Conservation (phyloP, 2,113 vertebrate genomes). For the Pleuronectes platessa region DNA sequence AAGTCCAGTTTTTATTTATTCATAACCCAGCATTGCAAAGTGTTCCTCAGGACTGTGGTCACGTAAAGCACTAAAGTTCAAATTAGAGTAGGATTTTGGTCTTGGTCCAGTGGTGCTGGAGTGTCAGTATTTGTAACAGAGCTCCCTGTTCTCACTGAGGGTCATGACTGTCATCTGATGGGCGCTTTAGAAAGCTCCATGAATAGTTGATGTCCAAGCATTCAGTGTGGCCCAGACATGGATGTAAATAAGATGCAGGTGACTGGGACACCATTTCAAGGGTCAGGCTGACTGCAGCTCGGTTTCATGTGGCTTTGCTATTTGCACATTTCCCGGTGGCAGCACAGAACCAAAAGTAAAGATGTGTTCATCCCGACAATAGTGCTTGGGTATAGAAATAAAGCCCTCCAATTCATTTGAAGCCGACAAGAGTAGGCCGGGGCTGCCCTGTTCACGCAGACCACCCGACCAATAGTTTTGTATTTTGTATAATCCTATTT, state of each 20-base stretch:
- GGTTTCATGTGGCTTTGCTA: slow-evolving; percentile 30
- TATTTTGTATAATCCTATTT: no score
- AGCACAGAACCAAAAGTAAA: not conserved
- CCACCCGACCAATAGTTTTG: no score
- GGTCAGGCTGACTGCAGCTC: slow-evolving; percentile 60
- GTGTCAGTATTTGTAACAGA: slow-evolving; percentile 27
- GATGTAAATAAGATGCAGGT: slow-evolving; percentile 74
- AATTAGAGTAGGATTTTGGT: slow-evolving; percentile 29
- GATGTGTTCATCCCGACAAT: not conserved
- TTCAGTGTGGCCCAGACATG: slow-evolving; percentile 55
- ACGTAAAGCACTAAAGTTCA: not conserved
- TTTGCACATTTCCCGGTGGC: slow-evolving; percentile 7
- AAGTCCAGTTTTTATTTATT: slow-evolving; percentile 43
- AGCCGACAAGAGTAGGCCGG: not conserved
- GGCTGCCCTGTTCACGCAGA: no score
- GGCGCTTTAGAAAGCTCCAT: slow-evolving; percentile 66
- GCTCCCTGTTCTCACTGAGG: slow-evolving; percentile 42
- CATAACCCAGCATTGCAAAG: slow-evolving; percentile 9
- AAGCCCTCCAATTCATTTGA: not conserved
- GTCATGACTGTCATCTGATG: slow-evolving; percentile 44
- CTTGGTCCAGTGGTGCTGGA: not conserved
- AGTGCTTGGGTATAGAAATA: not conserved
- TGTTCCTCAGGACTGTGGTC: not conserved
- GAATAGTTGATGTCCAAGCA: slow-evolving; percentile 75
- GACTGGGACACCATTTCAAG: slow-evolving; percentile 53